Evolutionary conservation across 2,113 vertebrate genomes (phyloP).

Genomic region (Oreochromis spilurus): DNA sequence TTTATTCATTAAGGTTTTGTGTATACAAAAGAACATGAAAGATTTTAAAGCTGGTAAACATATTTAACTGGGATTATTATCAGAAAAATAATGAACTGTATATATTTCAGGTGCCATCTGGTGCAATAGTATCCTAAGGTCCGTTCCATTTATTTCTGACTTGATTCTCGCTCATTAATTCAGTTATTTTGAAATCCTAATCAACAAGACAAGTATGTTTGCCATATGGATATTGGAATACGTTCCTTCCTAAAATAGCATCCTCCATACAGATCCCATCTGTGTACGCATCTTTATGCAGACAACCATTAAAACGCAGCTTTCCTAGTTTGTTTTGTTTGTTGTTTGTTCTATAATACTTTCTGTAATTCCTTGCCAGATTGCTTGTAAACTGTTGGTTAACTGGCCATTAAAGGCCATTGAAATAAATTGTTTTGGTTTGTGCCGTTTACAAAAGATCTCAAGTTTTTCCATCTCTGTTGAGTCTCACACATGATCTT

Average conservation of each 20-base stretch:
- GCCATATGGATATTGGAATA: not conserved
- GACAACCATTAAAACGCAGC: not conserved
- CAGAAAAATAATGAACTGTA: not conserved
- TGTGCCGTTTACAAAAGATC: not conserved
- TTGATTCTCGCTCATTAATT: not conserved
- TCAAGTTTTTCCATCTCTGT: not conserved
- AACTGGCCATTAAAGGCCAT: not conserved
- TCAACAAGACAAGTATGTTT: not conserved
- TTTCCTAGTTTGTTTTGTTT: not conserved
- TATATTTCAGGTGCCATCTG: not conserved
- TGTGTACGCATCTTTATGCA: not conserved
- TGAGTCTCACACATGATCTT: fast-evolving
- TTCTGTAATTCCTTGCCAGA: not conserved
- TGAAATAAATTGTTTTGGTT: not conserved
- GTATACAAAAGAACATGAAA: not conserved
- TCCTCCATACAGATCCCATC: not conserved
- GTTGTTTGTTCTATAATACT: not conserved
- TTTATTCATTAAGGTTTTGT: not conserved
- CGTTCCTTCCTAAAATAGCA: not conserved
- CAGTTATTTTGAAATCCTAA: not conserved
- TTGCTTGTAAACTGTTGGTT: not conserved
- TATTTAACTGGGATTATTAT: not conserved
- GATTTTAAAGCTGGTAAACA: not conserved
- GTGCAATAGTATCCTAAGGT: not conserved
- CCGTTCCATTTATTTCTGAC: not conserved